Conservation (phyloP, 2,888 invertebrate species). For the Cosmorhoe ocellata region DNA sequence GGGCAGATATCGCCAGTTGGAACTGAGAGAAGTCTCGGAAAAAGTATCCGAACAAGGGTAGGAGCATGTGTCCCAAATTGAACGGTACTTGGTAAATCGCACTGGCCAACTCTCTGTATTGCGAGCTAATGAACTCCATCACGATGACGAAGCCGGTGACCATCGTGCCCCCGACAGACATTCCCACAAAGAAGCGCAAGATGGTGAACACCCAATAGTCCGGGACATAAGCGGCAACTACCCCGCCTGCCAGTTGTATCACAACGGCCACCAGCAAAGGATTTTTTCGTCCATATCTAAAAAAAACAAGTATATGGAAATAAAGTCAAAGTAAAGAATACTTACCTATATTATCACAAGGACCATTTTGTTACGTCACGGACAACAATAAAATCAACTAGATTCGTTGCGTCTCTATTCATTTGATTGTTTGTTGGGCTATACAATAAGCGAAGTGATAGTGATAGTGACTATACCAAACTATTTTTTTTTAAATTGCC, state of each 20-base stretch:
- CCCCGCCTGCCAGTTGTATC: constrained; percentile 86
- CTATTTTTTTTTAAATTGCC: too few relatives aligned
- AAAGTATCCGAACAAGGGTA: constrained; percentile 84
- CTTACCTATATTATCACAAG: too few relatives aligned
- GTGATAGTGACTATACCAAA: too few relatives aligned
- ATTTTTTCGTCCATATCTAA: constrained; percentile 88
- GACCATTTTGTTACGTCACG: too few relatives aligned
- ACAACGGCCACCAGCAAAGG: constrained; percentile 88
- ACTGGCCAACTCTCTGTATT: constrained; percentile 80
- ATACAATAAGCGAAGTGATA: too few relatives aligned
- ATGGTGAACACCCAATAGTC: constrained; percentile 84
- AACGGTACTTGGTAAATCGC: constrained; percentile 87
- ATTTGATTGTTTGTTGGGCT: too few relatives aligned
- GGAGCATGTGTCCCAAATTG: constrained; percentile 85
- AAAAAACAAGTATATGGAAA: constrained; percentile 38
- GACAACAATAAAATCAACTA: too few relatives aligned
- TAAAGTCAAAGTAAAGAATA: too few relatives aligned
- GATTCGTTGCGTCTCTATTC: too few relatives aligned
- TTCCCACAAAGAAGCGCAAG: constrained; percentile 86
- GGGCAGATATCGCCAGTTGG: constrained; percentile 85
- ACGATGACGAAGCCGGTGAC: constrained; percentile 83
- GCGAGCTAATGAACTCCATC: constrained; percentile 86
- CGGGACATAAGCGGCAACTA: constrained; percentile 85
- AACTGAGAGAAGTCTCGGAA: constrained; percentile 85
- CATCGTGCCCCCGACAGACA: constrained; percentile 92